A percentile compares a stretch with the other conserved stretches of the same genome.
These are phyloP conservation scores for Agrochola macilenta DNA, from an alignment of 2,888 invertebrate species.

Conservation along the genomic window DNA sequence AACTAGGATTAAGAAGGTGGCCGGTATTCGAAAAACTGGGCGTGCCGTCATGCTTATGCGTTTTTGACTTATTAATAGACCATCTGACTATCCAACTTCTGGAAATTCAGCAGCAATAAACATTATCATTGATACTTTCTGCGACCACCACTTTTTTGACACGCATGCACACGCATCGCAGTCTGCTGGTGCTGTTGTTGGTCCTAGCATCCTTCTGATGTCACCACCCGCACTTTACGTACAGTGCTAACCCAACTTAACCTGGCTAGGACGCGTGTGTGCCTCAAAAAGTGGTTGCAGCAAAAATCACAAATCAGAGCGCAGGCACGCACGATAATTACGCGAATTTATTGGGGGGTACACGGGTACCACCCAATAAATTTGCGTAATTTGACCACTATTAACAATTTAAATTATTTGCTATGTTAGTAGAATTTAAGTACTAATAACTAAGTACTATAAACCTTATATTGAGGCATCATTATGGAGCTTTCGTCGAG, in stretches of 20 bases:
- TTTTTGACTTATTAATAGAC: conserved; percentile 1
- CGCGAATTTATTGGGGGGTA: neutral
- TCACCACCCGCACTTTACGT: neutral
- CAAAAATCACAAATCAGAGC: neutral
- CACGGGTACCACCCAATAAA: neutral
- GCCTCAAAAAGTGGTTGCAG: neutral
- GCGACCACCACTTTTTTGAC: neutral
- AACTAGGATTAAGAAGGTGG: neutral
- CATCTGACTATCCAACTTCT: neutral
- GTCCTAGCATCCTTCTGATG: neutral
- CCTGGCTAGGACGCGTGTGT: neutral
- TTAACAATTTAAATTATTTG: neutral
- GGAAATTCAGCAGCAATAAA: conserved; percentile 4
- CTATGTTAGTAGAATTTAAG: neutral
- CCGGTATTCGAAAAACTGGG: neutral
- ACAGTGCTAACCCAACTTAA: neutral
- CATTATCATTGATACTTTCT: conserved; percentile 1
- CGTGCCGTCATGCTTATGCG: neutral
- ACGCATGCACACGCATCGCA: no score
- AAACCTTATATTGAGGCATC: neutral
- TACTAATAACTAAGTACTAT: no score
- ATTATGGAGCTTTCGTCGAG: neutral
- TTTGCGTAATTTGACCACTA: neutral
- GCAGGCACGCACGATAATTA: neutral
- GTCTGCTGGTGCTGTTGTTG: neutral